Conservation (phyloP, 2,113 vertebrate species). For the Heterotilapia buettikoferi region DNA sequence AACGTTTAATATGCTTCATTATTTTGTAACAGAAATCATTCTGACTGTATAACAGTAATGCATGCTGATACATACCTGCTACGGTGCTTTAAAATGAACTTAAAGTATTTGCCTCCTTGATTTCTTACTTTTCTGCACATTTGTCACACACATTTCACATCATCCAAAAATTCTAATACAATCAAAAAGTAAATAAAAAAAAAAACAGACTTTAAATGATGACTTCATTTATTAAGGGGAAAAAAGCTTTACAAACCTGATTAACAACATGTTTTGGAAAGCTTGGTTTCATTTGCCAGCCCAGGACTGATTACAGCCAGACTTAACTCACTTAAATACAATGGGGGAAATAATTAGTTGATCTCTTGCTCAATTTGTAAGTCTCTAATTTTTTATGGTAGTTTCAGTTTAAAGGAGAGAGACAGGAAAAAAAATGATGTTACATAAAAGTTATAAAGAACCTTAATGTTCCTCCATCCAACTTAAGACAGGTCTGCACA, state of each 20-base stretch:
- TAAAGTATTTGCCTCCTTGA: neutral
- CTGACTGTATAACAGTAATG: neutral
- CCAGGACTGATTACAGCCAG: neutral
- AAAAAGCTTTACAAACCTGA: neutral
- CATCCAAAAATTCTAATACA: neutral
- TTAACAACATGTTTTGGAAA: neutral
- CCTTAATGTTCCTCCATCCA: neutral
- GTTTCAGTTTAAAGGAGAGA: neutral
- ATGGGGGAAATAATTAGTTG: rapidly evolving
- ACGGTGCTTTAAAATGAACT: neutral
- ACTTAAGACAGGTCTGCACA: neutral
- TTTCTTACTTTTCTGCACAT: neutral
- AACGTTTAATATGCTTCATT: neutral
- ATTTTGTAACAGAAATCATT: neutral
- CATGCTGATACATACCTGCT: neutral
- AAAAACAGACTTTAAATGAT: neutral
- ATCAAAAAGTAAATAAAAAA: neutral
- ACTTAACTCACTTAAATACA: neutral
- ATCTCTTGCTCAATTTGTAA: neutral
- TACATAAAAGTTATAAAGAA: neutral
- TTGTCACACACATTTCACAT: neutral
- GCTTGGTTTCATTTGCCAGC: neutral
- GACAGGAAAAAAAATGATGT: neutral
- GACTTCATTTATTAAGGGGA: neutral
- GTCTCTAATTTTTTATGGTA: neutral